These are phyloP conservation scores for Aphidoletes aphidimyza DNA, from an alignment of 2,888 invertebrate species.

Conservation along the genomic window DNA sequence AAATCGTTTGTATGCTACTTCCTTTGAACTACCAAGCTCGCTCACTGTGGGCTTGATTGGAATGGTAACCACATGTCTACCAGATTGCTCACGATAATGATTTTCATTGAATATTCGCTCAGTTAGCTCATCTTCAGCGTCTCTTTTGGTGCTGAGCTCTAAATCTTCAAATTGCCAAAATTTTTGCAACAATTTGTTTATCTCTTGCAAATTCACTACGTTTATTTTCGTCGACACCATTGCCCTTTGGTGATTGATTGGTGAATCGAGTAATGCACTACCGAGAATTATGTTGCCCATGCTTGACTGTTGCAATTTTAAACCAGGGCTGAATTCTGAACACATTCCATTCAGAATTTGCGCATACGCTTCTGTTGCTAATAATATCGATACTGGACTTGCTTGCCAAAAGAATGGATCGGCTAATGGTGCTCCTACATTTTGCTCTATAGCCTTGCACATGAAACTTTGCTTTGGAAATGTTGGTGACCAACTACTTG, in stretches of 20 bases:
- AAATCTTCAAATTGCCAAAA: no score
- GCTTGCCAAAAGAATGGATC: conserved; percentile 15
- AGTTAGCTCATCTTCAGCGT: no score
- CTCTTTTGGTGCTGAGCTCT: no score
- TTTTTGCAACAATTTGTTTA: no score
- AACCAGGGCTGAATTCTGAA: background rate
- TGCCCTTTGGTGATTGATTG: no score
- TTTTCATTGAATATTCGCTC: no score
- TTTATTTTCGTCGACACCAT: no score
- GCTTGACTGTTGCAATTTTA: background rate
- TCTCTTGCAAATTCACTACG: no score
- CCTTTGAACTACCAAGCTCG: background rate
- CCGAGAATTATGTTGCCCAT: no score
- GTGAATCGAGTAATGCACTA: no score
- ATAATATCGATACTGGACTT: background rate
- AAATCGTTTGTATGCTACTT: background rate
- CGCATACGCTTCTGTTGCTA: background rate
- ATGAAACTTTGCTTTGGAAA: background rate
- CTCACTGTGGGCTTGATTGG: background rate
- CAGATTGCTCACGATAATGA: background rate
- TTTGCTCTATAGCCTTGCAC: background rate
- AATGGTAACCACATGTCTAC: background rate
- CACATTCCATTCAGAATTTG: background rate
- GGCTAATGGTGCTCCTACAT: background rate
- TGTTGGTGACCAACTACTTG: background rate